Percentiles rank a stretch among this genome's conserved stretches.
Evolutionary conservation across 2,888 invertebrate genomes (phyloP).

Genomic region (Homarus gammarus): DNA sequence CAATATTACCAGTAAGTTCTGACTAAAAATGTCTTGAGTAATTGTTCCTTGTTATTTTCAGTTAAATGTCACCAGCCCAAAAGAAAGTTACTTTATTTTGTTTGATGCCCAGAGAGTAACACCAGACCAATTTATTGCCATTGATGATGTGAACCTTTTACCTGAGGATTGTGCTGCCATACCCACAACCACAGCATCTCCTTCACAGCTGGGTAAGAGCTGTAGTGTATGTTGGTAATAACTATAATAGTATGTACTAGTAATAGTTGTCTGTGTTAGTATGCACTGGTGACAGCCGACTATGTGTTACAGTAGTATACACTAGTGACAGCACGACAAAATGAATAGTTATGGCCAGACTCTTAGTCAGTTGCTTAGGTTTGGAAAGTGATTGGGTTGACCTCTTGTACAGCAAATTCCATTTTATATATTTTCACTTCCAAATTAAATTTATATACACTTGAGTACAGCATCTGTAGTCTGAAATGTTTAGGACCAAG

Average conservation of each 20-base stretch:
- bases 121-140: constrained; percentile 53
- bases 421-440: no score
- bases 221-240: neutral
- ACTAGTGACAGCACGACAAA: no score
- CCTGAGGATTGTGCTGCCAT: constrained; percentile 7
- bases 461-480: no score
- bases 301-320: no score
- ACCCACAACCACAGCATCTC: constrained; percentile 43
- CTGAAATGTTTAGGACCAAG: no score
- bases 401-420: no score
- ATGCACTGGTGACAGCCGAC: neutral
- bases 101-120: constrained; percentile 29
- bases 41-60: neutral
- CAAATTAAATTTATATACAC: no score
- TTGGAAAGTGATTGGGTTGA: no score
- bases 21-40: neutral
- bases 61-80: constrained; percentile 8
- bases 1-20: no score
- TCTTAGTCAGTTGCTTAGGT: no score
- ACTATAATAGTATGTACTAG: neutral
- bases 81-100: constrained; percentile 10
- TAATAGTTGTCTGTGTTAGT: neutral
- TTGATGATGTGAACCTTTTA: constrained; percentile 44
- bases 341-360: no score
- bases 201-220: constrained; percentile 25